These are phyloP conservation scores for Zele albiditarsus DNA, from an alignment of 2,888 invertebrate species.

Conservation along the genomic window DNA sequence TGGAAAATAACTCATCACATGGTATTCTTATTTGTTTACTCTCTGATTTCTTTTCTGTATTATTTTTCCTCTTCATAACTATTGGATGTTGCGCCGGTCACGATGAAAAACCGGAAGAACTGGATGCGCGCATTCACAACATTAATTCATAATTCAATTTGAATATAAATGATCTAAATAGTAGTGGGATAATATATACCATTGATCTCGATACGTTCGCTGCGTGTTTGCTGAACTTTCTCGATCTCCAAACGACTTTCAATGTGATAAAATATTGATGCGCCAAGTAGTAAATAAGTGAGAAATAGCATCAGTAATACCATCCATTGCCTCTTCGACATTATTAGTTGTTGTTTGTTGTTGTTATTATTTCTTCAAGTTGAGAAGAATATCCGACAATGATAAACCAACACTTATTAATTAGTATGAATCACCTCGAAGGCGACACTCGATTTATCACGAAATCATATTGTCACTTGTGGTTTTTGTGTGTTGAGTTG, in stretches of 20 bases:
- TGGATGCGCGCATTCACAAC: neutral
- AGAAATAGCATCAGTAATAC: constrained; percentile 84
- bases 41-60: too few relatives aligned
- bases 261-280: constrained; percentile 88
- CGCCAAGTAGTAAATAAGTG: constrained; percentile 85
- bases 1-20: too few relatives aligned
- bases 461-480: constrained; percentile 29
- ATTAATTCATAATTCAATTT: neutral
- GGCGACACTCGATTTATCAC: constrained; percentile 20
- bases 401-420: neutral
- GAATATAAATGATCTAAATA: neutral
- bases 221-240: constrained; percentile 76
- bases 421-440: constrained; percentile 23
- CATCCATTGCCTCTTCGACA: constrained; percentile 88
- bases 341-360: constrained; percentile 65
- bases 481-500: neutral
- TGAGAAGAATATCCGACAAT: too few relatives aligned
- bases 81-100: too few relatives aligned
- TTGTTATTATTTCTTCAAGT: neutral
- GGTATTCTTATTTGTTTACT: too few relatives aligned
- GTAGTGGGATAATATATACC: constrained; percentile 75
- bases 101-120: neutral
- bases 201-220: constrained; percentile 81
- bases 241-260: constrained; percentile 83
- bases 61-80: too few relatives aligned